Conservation (phyloP, 2,113 vertebrate species). For the Ursus arctos region DNA sequence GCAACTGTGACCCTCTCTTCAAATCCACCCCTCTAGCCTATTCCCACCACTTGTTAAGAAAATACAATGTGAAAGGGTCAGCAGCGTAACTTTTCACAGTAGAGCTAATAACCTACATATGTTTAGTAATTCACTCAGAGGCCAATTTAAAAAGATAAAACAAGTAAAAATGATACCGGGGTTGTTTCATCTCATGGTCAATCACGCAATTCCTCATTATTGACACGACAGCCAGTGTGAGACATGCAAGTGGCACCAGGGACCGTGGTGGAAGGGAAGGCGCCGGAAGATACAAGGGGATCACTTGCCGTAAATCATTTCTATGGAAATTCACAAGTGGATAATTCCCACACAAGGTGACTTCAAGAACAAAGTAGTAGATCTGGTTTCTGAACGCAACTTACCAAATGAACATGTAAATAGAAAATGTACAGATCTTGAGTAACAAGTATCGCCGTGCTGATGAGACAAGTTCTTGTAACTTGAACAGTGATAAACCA, state of each 20-base stretch:
- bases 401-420: background rate
- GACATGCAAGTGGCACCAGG: background rate
- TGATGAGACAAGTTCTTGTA: background rate
- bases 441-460: background rate
- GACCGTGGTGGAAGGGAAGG: background rate
- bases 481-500: background rate
- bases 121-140: slow-evolving; percentile 41
- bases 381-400: background rate
- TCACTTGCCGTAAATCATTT: background rate
- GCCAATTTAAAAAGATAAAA: background rate
- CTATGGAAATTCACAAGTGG: background rate
- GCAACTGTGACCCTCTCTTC: slow-evolving; percentile 4
- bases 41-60: background rate
- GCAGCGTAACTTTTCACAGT: background rate
- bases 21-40: slow-evolving; percentile 1
- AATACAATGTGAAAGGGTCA: background rate
- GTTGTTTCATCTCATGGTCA: background rate
- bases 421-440: background rate
- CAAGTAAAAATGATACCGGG: background rate
- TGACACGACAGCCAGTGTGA: background rate
- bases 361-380: background rate
- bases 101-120: background rate
- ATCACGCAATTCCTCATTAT: background rate
- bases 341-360: background rate
- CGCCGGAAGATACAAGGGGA: background rate